Evolutionary conservation across 2,888 invertebrate genomes (phyloP).

Genomic region (Chromoteleia sp.): DNA sequence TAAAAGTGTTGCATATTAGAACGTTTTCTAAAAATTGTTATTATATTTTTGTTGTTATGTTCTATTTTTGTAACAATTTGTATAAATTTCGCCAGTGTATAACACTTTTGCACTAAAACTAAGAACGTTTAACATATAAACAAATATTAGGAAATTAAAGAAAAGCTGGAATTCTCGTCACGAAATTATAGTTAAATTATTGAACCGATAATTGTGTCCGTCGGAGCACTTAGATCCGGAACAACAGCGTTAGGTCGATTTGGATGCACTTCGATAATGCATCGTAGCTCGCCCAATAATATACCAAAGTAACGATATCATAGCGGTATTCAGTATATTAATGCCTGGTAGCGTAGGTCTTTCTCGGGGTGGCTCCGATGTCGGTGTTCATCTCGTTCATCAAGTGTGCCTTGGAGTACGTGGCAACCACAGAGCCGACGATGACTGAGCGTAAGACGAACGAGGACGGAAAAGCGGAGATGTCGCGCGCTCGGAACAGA

Average conservation of each 20-base stretch:
- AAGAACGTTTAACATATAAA: too few relatives aligned
- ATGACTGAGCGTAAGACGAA: constrained; percentile 47
- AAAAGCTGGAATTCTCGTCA: background rate
- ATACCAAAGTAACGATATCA: constrained; percentile 43
- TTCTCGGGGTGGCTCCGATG: constrained; percentile 33
- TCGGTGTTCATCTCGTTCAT: constrained; percentile 48
- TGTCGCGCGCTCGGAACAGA: constrained; percentile 15
- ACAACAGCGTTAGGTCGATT: constrained; percentile 36
- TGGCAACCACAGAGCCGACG: constrained; percentile 41
- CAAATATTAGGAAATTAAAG: background rate
- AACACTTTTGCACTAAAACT: too few relatives aligned
- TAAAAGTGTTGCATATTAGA: too few relatives aligned
- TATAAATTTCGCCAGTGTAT: too few relatives aligned
- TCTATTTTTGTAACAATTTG: too few relatives aligned
- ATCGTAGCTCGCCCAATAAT: constrained; percentile 34
- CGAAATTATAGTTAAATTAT: background rate
- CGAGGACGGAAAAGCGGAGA: constrained; percentile 18
- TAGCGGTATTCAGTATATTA: constrained; percentile 35
- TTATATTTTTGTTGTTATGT: too few relatives aligned
- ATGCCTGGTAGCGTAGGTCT: constrained; percentile 35
- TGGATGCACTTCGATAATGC: constrained; percentile 41
- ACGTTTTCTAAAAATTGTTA: too few relatives aligned
- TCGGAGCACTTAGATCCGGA: too few relatives aligned
- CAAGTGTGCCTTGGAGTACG: constrained; percentile 47
- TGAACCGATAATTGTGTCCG: constrained; percentile 27